Conservation (phyloP, 2,113 vertebrate genomes). For the Conger conger region DNA sequence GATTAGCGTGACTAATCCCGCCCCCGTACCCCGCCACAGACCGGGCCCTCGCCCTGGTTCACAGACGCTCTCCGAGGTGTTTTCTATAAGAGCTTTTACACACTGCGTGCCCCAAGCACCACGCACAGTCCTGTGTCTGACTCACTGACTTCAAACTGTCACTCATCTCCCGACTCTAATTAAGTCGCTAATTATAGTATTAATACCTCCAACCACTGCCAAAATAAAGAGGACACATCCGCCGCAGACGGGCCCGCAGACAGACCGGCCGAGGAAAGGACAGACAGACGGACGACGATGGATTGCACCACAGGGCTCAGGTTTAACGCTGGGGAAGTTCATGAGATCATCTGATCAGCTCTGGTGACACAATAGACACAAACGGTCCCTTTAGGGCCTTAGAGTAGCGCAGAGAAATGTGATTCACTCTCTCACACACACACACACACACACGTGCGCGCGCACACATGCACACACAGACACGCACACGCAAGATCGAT, state of each 20-base stretch:
- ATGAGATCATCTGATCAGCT: background rate
- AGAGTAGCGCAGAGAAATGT: background rate
- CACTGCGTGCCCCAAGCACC: conserved; percentile 31
- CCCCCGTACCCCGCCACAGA: conserved; percentile 30
- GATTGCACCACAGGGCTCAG: background rate
- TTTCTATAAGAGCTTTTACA: conserved; percentile 23
- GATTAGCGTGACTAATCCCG: conserved; percentile 47
- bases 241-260: conserved; percentile 48
- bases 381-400: background rate
- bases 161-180: conserved; percentile 52
- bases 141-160: conserved; percentile 59
- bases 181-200: conserved; percentile 57
- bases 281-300: background rate
- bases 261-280: conserved; percentile 42
- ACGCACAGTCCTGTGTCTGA: conserved; percentile 36
- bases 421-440: no score
- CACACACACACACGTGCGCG: background rate
- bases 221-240: conserved; percentile 50
- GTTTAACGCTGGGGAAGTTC: background rate
- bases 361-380: background rate
- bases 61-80: background rate
- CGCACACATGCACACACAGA: background rate
- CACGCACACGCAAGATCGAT: background rate
- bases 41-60: conserved; percentile 2
- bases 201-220: conserved; percentile 40